Conservation (phyloP, 2,888 invertebrate genomes). For the Sinhomidia bicolor region DNA sequence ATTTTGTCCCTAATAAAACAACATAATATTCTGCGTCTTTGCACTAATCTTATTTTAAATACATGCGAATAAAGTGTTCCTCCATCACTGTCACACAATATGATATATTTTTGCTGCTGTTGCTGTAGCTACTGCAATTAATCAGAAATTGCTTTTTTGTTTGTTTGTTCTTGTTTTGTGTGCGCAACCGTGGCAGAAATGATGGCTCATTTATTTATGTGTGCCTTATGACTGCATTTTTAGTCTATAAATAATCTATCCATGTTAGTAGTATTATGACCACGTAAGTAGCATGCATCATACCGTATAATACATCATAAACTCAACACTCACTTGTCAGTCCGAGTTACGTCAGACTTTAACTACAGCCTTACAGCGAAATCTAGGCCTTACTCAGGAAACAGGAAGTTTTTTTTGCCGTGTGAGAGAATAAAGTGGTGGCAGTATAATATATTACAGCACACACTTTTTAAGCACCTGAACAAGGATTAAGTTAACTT, state of each 20-base stretch:
- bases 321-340: background rate
- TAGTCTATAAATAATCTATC: conserved; percentile 30
- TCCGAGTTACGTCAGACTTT: conserved; percentile 43
- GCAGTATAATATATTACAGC: background rate
- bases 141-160: conserved; percentile 34
- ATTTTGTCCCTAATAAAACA: conserved; percentile 12
- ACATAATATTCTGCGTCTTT: background rate
- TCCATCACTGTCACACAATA: conserved; percentile 40
- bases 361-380: conserved; percentile 29
- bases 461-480: conserved; percentile 6
- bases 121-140: conserved; percentile 57
- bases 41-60: conserved; percentile 42
- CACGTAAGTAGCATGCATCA: background rate
- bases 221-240: conserved; percentile 21
- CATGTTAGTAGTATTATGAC: conserved; percentile 20
- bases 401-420: conserved; percentile 67
- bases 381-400: conserved; percentile 72
- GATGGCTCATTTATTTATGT: conserved; percentile 51
- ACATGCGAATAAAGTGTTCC: conserved; percentile 23
- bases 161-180: conserved; percentile 22
- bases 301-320: too few species aligned
- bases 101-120: background rate
- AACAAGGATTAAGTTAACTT: conserved; percentile 18
- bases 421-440: conserved; percentile 5
- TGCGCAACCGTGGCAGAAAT: conserved; percentile 24